Evolutionary conservation across 2,888 invertebrate species (phyloP), one percentile per base, ranked within the genome.

Genomic region (Drosophila cracens): DNA sequence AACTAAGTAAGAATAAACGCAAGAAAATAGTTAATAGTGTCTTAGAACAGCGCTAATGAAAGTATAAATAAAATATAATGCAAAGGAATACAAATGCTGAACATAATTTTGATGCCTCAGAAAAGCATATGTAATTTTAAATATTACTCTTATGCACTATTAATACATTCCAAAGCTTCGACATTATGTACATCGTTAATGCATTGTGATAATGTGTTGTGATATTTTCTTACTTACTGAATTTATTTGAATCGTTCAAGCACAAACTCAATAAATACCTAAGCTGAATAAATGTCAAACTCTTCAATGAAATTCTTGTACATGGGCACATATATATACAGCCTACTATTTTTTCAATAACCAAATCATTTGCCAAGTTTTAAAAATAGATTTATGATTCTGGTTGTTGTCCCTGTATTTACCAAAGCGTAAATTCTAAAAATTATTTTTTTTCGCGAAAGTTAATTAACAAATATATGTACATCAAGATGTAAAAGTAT

Each of bases 311-410:
- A 49, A 51, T 34, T 27, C 16, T 4, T 60, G 27, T 60, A 62
- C 29, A 49, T 46, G 51, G 34, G 16, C 33, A 27, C 33, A 27
- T 62, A 31, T 16, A 33, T 38, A 51, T 52, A 46, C 16, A 58
- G 5, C 6, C 21, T 8, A 49, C 18, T 66, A 61, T 71, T 65
- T 49, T 43, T 74, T 53, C 16, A 43, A 51, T 59, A 74, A 61
- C 54, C 61, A 54, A 36, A 63, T 36, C 56, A 66, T 57, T 57
- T 73, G 74, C 74, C 74, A 66, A 54, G 62, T 53, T 73, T 58
- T 74, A 74, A 51, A 74, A 74, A 73, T 72, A 74, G 62, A 51
- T 59, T 38, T 67, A 74, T 74, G 49, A 54, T 36, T 74, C n/a
- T 51, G 13, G 18, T 51, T 51, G 34, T 33, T 56, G 43, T 54